Evolutionary conservation across 2,113 vertebrate species (phyloP).

Genomic region (Phalacrocorax aristotelis): DNA sequence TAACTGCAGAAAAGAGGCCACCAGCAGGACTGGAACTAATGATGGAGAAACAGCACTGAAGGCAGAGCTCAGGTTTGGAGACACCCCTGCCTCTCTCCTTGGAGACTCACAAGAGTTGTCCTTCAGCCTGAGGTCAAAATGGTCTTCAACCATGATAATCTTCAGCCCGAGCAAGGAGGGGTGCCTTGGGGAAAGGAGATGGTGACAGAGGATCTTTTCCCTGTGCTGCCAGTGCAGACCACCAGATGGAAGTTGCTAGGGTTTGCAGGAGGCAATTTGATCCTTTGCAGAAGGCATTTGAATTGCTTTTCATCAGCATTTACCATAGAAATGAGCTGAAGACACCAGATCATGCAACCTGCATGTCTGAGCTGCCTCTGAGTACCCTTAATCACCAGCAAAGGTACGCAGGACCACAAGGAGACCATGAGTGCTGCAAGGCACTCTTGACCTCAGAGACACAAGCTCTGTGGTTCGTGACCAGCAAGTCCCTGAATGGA

Average conservation of each 20-base stretch:
- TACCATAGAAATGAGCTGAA: neutral
- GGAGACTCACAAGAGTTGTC: neutral
- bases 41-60: neutral
- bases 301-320: rapidly evolving
- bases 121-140: neutral
- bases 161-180: neutral
- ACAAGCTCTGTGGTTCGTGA: neutral
- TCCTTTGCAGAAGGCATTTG: neutral
- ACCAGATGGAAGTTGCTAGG: neutral
- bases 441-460: neutral
- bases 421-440: rapidly evolving
- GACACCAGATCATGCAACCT: rapidly evolving
- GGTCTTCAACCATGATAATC: neutral
- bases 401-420: neutral
- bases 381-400: neutral
- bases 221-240: neutral
- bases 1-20: neutral
- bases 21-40: neutral
- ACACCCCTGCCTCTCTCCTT: neutral
- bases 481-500: neutral
- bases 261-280: neutral
- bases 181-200: neutral
- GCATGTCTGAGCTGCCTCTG: neutral
- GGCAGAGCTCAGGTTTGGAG: neutral
- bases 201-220: neutral